phyloP scores from a whole-genome alignment of 1,140 invertebrate genomes.

The Linepithema humile region DNA sequence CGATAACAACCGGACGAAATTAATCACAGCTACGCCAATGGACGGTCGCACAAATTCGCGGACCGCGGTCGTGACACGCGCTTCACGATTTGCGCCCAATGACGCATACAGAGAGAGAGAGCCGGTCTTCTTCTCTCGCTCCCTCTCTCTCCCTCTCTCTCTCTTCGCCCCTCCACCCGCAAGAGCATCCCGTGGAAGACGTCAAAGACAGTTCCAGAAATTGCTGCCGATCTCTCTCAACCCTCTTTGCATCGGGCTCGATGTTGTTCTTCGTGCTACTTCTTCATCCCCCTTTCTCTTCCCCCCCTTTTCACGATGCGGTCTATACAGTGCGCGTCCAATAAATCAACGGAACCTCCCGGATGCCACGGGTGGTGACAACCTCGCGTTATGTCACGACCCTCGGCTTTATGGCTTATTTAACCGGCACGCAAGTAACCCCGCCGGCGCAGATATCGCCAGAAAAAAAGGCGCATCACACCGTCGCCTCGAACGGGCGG shows the following conservation, averaged over 20 bases:
- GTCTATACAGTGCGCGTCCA: not conserved
- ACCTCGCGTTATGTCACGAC: constrained; percentile 61
- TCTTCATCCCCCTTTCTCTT: not conserved
- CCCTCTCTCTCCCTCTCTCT: constrained; percentile 1
- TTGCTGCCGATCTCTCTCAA: constrained; percentile 56
- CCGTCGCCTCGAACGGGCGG: constrained; percentile 14
- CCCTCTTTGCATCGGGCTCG: constrained; percentile 43
- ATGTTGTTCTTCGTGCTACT: constrained; percentile 52
- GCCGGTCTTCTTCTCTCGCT: constrained; percentile 9
- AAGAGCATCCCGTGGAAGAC: constrained; percentile 37
- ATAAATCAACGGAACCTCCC: constrained; percentile 59
- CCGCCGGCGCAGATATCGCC: not conserved
- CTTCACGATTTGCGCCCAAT: constrained; percentile 66
- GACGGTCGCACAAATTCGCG: constrained; percentile 12
- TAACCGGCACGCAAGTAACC: constrained; percentile 61
- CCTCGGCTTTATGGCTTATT: constrained; percentile 70
- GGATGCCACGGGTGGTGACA: constrained; percentile 54
- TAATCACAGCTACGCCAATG: constrained; percentile 41
- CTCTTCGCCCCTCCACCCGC: not conserved
- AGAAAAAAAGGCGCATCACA: constrained; percentile 1
- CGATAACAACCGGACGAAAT: not conserved
- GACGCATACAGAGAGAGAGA: constrained; percentile 58
- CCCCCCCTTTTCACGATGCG: constrained; percentile 13
- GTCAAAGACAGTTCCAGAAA: constrained; percentile 68
- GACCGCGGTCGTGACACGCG: constrained; percentile 34